Conservation (phyloP, 2,888 invertebrate genomes). For the Onthophagus sagittarius region DNA sequence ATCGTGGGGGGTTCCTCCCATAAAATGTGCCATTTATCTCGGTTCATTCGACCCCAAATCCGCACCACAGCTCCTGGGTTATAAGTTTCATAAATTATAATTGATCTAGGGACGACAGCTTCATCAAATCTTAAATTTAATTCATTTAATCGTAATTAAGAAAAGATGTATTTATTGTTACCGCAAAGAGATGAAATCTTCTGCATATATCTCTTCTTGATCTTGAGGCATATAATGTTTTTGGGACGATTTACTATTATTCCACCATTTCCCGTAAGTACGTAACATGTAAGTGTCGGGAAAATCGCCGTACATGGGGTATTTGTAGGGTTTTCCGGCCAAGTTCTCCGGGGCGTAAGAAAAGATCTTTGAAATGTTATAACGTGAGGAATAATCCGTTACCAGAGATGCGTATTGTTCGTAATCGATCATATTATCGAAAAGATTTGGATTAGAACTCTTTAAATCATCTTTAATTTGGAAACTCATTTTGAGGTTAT, state of each 20-base stretch:
- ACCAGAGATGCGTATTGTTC: slow-evolving; percentile 79
- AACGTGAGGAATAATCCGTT: slow-evolving; percentile 82
- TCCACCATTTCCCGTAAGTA: slow-evolving; percentile 84
- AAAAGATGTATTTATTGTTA: slow-evolving; percentile 38
- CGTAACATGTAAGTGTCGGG: slow-evolving; percentile 88
- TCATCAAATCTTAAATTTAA: slow-evolving; percentile 57
- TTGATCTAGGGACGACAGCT: slow-evolving; percentile 63
- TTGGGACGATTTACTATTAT: slow-evolving; percentile 67
- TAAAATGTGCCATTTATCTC: slow-evolving; percentile 63
- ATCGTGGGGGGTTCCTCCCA: slow-evolving; percentile 72
- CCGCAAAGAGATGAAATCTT: slow-evolving; percentile 70
- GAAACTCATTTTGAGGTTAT: no score
- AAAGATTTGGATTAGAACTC: neutral
- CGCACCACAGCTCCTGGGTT: slow-evolving; percentile 81
- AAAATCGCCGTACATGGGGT: slow-evolving; percentile 88
- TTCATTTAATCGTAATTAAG: neutral
- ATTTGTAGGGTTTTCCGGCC: slow-evolving; percentile 77
- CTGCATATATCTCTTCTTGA: slow-evolving; percentile 60
- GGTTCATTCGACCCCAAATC: slow-evolving; percentile 65
- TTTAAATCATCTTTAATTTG: no score
- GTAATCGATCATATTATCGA: slow-evolving; percentile 47
- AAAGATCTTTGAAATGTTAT: slow-evolving; percentile 82
- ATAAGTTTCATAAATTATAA: slow-evolving; percentile 79
- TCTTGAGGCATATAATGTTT: slow-evolving; percentile 73
- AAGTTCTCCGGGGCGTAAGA: slow-evolving; percentile 87